Evolutionary conservation across 1,140 invertebrate species (phyloP).

Genomic region (Calycopis cecrops): DNA sequence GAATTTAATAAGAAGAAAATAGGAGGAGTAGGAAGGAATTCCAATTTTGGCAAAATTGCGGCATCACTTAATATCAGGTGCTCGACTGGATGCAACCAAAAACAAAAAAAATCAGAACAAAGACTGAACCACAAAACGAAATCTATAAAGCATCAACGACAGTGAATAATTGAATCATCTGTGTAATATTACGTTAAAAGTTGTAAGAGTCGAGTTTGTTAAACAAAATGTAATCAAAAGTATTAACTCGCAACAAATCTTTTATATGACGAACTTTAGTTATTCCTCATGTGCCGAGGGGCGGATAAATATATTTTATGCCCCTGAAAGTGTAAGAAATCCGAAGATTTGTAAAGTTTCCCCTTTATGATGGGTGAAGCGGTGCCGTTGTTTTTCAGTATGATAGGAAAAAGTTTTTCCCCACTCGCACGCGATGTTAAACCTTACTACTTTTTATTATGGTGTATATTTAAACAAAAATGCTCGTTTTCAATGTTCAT

Average conservation of each 20-base stretch:
- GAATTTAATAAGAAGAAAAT: no score
- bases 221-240: conserved; percentile 44
- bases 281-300: conserved; percentile 68
- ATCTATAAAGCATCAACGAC: no score
- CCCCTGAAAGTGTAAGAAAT: conserved; percentile 71
- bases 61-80: no score
- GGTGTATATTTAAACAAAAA: conserved; percentile 30
- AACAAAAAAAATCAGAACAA: no score
- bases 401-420: conserved; percentile 67
- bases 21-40: no score
- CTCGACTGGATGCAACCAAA: no score
- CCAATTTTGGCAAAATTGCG: no score
- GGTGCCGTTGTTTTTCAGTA: conserved; percentile 39
- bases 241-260: conserved; percentile 51
- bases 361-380: conserved; percentile 67
- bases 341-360: conserved; percentile 72
- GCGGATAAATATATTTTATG: conserved; percentile 72
- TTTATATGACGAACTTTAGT: conserved; percentile 50
- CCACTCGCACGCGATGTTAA: neutral
- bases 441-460: neutral
- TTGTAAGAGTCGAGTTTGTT: neutral
- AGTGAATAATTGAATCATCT: no score
- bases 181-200: neutral
- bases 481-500: conserved; percentile 62
- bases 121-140: no score